These are phyloP conservation scores for Spermophilus dauricus DNA, from an alignment of 2,113 vertebrate genomes.

Conservation along the genomic window DNA sequence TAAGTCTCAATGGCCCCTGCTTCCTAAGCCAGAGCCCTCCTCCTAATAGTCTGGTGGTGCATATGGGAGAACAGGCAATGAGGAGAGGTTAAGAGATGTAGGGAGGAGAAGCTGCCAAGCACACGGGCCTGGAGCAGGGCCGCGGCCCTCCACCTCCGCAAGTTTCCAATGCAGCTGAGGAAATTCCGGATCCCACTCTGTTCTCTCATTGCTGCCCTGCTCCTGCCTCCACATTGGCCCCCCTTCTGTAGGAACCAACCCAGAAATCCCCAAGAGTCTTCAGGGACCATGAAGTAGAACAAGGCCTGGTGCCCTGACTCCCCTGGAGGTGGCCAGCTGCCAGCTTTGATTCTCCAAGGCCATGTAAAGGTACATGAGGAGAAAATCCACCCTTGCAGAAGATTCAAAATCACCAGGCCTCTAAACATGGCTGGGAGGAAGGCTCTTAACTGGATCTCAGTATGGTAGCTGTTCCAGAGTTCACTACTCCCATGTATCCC, in stretches of 20 bases:
- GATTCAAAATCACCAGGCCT: background rate
- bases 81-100: background rate
- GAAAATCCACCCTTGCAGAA: background rate
- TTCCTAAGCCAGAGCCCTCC: slow-evolving; percentile 10
- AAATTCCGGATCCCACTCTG: slow-evolving; percentile 60
- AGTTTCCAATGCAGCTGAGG: slow-evolving; percentile 71
- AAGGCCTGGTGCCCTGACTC: background rate
- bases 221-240: background rate
- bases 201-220: background rate
- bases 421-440: background rate
- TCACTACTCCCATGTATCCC: background rate
- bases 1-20: background rate
- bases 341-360: background rate
- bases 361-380: background rate
- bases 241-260: slow-evolving; percentile 5
- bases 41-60: background rate
- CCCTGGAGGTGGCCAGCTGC: background rate
- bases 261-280: background rate
- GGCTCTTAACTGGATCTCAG: background rate
- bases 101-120: slow-evolving; percentile 7
- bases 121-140: background rate
- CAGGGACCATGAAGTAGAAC: slow-evolving; percentile 36
- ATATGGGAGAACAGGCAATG: background rate
- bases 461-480: background rate
- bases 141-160: background rate